Percentiles rank a stretch among this genome's conserved stretches.
Conservation (phyloP, 2,113 vertebrate species). For the Scortum barcoo region DNA sequence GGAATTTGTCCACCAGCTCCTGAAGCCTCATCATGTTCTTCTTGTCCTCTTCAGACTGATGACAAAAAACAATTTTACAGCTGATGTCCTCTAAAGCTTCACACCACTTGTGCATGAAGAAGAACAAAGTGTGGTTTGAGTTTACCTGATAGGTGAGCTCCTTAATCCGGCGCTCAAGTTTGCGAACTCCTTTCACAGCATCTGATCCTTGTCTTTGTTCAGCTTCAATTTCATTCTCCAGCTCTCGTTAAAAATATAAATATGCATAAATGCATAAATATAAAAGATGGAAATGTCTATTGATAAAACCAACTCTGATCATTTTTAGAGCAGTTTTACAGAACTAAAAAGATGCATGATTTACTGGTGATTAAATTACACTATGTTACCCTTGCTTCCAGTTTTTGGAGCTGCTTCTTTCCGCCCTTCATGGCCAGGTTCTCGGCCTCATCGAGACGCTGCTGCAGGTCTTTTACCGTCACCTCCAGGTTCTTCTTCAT, state of each 20-base stretch:
- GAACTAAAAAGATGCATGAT: background rate
- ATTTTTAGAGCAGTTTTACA: background rate
- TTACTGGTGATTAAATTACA: background rate
- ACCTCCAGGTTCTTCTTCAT: slow-evolving; percentile 62
- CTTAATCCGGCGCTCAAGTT: slow-evolving; percentile 61
- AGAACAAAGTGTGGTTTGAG: background rate
- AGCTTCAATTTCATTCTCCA: slow-evolving; percentile 60
- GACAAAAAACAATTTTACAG: too few relatives aligned
- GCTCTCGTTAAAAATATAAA: too few relatives aligned
- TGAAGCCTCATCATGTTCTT: slow-evolving; percentile 65
- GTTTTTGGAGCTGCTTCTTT: slow-evolving; percentile 85
- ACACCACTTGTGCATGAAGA: fast-evolving
- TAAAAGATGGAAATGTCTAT: too few relatives aligned
- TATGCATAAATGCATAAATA: slow-evolving; percentile 14
- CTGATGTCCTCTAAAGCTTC: too few relatives aligned
- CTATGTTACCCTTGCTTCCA: slow-evolving; percentile 74
- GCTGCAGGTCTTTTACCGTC: slow-evolving; percentile 58
- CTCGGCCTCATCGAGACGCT: slow-evolving; percentile 81
- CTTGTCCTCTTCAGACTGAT: slow-evolving; percentile 69
- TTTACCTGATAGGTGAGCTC: slow-evolving; percentile 72
- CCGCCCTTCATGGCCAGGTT: slow-evolving; percentile 84
- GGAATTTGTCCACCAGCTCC: slow-evolving; percentile 70
- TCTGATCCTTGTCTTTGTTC: slow-evolving; percentile 54
- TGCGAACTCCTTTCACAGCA: slow-evolving; percentile 45
- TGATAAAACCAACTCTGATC: too few relatives aligned